A percentile compares a stretch with the other conserved stretches of the same genome.
Evolutionary conservation across 2,888 invertebrate species (phyloP).

Genomic region (Leuctra nigra): DNA sequence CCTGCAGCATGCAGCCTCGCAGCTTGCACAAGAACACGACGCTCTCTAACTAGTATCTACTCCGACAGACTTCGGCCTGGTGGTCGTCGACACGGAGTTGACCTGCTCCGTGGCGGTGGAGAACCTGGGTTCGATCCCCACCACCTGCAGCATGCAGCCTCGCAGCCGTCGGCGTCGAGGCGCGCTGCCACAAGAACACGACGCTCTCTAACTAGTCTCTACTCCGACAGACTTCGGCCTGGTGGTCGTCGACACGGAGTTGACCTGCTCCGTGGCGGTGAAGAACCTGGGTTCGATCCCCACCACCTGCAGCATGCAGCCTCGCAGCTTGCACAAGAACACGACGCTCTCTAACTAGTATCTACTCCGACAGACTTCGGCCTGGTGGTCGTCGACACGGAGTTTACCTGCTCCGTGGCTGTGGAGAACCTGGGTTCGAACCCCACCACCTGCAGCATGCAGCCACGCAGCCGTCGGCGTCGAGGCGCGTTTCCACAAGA

Average conservation of each 20-base stretch:
- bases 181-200: too few species aligned
- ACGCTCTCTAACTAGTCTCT: not conserved
- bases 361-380: conserved; percentile 51
- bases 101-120: conserved; percentile 44
- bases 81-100: conserved; percentile 44
- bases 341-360: too few species aligned
- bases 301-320: too few species aligned
- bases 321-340: too few species aligned
- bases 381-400: conserved; percentile 44
- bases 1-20: conserved; percentile 41
- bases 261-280: conserved; percentile 43
- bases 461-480: conserved; percentile 37
- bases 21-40: too few species aligned
- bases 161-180: too few species aligned
- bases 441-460: conserved; percentile 42
- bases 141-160: conserved; percentile 41
- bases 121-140: conserved; percentile 50
- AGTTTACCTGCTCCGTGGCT: conserved; percentile 43
- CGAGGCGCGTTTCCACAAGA: conserved; percentile 34
- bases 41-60: not conserved
- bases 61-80: conserved; percentile 52
- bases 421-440: conserved; percentile 52
- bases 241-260: conserved; percentile 44
- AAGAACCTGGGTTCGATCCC: conserved; percentile 51
- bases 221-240: conserved; percentile 50